These are phyloP conservation scores for Syrrhaptes paradoxus DNA, from an alignment of 2,113 vertebrate species.

Conservation along the genomic window DNA sequence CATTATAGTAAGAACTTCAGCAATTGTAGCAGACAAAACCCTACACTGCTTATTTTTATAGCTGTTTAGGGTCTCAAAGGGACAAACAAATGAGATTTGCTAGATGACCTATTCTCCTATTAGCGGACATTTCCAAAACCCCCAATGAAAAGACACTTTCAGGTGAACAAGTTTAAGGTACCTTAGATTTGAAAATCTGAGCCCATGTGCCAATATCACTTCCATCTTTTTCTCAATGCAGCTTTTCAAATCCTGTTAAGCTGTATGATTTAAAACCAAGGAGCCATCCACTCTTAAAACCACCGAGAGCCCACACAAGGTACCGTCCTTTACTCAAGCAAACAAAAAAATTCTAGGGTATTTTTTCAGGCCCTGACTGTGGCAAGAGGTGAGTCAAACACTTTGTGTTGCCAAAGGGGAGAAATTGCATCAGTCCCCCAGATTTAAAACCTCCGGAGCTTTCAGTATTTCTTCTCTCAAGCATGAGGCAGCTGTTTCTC, in stretches of 20 bases:
- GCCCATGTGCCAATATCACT: background rate
- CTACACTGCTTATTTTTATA: background rate
- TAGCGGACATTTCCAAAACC: background rate
- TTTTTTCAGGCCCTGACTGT: background rate
- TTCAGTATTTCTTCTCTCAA: conserved; percentile 62
- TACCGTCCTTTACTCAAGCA: background rate
- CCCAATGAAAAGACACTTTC: background rate
- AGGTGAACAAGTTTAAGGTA: background rate
- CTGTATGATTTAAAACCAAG: background rate
- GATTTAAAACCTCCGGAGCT: conserved; percentile 48
- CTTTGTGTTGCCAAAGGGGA: conserved; percentile 32
- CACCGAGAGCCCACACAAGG: background rate
- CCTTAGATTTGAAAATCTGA: background rate
- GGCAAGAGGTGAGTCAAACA: conserved; percentile 34
- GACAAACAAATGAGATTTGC: background rate
- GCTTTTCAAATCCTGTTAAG: background rate
- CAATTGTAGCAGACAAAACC: background rate
- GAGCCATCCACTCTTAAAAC: background rate
- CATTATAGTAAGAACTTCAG: background rate
- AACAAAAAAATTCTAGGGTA: background rate
- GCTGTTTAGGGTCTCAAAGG: background rate
- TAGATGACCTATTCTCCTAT: background rate
- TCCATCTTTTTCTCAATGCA: background rate
- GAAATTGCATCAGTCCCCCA: conserved; percentile 33
- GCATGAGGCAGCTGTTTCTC: conserved; percentile 70